These are phyloP conservation scores for Brachypodius melanocephalos DNA, from an alignment of 2,113 vertebrate genomes.

Conservation along the genomic window DNA sequence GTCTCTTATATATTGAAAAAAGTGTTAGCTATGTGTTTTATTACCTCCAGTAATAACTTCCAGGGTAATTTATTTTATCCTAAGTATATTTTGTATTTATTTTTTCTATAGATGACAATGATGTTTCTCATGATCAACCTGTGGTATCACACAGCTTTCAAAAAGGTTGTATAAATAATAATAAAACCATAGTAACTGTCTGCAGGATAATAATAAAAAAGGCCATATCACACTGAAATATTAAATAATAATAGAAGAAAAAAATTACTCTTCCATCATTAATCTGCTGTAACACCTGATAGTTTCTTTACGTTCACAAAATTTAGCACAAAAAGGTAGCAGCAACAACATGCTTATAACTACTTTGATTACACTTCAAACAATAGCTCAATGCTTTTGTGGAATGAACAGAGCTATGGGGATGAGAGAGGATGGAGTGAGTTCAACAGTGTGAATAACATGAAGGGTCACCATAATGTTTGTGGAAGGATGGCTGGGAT, in stretches of 20 bases:
- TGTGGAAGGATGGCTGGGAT: neutral
- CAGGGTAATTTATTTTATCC: neutral
- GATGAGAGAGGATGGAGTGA: neutral
- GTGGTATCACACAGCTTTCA: neutral
- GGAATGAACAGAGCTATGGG: rapidly evolving
- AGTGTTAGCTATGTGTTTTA: neutral
- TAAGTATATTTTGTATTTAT: neutral
- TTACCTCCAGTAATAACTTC: neutral
- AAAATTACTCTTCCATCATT: neutral
- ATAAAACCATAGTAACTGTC: neutral
- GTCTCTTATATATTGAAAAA: neutral
- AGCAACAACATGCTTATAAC: neutral
- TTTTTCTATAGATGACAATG: neutral
- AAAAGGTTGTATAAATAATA: neutral
- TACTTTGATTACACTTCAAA: neutral
- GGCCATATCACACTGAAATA: neutral
- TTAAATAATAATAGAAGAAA: neutral
- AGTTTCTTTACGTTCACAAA: neutral
- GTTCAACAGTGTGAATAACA: neutral
- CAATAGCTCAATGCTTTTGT: neutral
- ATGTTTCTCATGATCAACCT: neutral
- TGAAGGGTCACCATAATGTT: neutral
- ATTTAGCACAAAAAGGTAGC: neutral
- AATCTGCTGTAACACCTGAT: neutral
- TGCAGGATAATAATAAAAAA: neutral